Conservation (phyloP, 1,140 invertebrate species). For the Eurosta solidaginis region DNA sequence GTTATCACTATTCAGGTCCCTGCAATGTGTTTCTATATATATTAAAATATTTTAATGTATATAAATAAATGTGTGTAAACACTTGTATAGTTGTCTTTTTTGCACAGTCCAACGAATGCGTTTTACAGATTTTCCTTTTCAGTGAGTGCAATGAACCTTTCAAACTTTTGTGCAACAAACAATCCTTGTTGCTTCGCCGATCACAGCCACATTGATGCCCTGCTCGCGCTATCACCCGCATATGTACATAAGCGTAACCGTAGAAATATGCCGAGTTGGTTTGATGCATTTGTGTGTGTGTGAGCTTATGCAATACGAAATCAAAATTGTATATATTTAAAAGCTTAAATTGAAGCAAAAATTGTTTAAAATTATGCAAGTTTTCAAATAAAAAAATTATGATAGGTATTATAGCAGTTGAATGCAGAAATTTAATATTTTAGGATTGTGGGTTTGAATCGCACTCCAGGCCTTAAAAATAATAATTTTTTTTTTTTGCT, state of each 20-base stretch:
- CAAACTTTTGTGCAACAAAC: conserved; percentile 21
- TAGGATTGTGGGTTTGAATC: no score
- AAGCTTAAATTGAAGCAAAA: background rate
- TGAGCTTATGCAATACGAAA: background rate
- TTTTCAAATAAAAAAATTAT: no score
- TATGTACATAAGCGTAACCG: background rate
- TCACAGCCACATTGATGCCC: background rate
- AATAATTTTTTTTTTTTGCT: no score
- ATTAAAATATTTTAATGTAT: background rate
- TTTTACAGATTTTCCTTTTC: conserved; percentile 11
- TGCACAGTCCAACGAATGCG: background rate
- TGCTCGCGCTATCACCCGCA: background rate
- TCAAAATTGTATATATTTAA: background rate
- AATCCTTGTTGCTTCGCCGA: background rate
- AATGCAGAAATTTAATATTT: no score
- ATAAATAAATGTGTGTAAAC: background rate
- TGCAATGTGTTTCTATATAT: background rate
- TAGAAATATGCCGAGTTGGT: background rate
- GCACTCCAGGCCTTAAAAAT: no score
- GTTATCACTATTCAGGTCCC: no score
- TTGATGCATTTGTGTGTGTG: no score
- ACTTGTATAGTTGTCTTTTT: background rate
- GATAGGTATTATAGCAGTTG: no score
- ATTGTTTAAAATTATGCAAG: no score
- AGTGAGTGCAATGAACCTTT: conserved; percentile 15